Conservation (phyloP, 2,888 invertebrate species). For the Coelopa pilipes region DNA sequence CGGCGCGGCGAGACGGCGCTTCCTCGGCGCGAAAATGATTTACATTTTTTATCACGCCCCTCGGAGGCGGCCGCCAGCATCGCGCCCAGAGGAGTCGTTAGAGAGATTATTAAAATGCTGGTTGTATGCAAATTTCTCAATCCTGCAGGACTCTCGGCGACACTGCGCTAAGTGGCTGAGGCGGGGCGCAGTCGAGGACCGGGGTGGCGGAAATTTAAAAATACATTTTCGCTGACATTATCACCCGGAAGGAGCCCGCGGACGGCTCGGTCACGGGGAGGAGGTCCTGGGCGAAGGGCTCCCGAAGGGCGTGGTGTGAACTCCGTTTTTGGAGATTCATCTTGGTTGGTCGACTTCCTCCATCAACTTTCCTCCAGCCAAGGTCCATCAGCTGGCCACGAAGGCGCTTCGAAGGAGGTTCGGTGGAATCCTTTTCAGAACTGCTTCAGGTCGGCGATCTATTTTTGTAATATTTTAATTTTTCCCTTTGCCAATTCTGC, state of each 20-base stretch:
- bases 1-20: neutral
- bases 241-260: slow-evolving; percentile 33
- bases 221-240: slow-evolving; percentile 45
- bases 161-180: neutral
- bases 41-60: slow-evolving; percentile 37
- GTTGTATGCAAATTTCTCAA: slow-evolving; percentile 43
- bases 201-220: slow-evolving; percentile 43
- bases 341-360: too few relatives aligned
- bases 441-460: too few relatives aligned
- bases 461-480: too few relatives aligned
- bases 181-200: neutral
- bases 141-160: slow-evolving; percentile 13
- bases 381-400: too few relatives aligned
- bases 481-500: too few relatives aligned
- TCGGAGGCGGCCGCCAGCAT: slow-evolving; percentile 2
- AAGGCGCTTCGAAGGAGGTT: too few relatives aligned
- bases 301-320: too few relatives aligned
- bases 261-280: too few relatives aligned
- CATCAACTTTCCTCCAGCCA: too few relatives aligned
- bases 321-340: too few relatives aligned
- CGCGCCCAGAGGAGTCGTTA: slow-evolving; percentile 42
- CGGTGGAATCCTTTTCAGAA: too few relatives aligned
- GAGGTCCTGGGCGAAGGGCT: too few relatives aligned
- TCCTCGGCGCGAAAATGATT: slow-evolving; percentile 34
- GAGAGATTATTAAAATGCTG: slow-evolving; percentile 45